These are phyloP conservation scores for Drosophila miranda DNA, from an alignment of 1,140 invertebrate genomes.

Conservation along the genomic window DNA sequence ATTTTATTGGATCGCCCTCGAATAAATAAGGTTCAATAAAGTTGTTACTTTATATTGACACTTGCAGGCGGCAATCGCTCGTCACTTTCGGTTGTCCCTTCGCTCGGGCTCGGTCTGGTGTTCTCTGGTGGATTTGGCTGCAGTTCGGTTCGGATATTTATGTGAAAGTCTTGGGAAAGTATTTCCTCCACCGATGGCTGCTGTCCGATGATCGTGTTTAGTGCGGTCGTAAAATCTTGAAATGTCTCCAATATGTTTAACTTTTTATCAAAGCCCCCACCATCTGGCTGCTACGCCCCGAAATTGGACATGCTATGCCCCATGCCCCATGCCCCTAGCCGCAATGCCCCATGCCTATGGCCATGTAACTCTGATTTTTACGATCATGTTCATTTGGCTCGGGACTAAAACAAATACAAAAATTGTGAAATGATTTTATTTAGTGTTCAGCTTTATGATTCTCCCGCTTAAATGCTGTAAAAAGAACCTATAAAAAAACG, in stretches of 20 bases:
- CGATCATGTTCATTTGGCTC: slow-evolving; percentile 61
- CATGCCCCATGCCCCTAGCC: slow-evolving; percentile 2
- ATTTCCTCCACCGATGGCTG: slow-evolving; percentile 37
- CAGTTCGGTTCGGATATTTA: slow-evolving; percentile 43
- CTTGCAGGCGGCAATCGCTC: slow-evolving; percentile 79
- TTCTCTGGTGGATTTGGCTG: slow-evolving; percentile 7
- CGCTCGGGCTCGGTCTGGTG: slow-evolving; percentile 7
- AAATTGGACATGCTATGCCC: slow-evolving; percentile 26
- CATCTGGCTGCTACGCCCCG: slow-evolving; percentile 29
- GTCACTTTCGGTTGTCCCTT: slow-evolving; percentile 55
- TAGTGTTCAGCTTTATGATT: slow-evolving; percentile 40
- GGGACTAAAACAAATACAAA: slow-evolving; percentile 13
- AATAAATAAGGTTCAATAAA: slow-evolving; percentile 80
- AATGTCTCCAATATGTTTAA: slow-evolving; percentile 64
- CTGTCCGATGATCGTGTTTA: slow-evolving; percentile 53
- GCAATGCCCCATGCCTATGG: neutral
- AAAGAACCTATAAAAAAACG: slow-evolving; percentile 8
- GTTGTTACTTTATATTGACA: slow-evolving; percentile 81
- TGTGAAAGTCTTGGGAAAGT: slow-evolving; percentile 73
- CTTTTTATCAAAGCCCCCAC: slow-evolving; percentile 42
- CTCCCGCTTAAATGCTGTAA: slow-evolving; percentile 11
- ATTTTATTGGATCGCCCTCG: slow-evolving; percentile 79
- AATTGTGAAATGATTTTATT: slow-evolving; percentile 59
- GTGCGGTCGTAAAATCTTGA: slow-evolving; percentile 58
- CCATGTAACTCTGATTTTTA: slow-evolving; percentile 52